Conservation (phyloP, 1,140 invertebrate genomes). For the Solenopsis fugax region DNA sequence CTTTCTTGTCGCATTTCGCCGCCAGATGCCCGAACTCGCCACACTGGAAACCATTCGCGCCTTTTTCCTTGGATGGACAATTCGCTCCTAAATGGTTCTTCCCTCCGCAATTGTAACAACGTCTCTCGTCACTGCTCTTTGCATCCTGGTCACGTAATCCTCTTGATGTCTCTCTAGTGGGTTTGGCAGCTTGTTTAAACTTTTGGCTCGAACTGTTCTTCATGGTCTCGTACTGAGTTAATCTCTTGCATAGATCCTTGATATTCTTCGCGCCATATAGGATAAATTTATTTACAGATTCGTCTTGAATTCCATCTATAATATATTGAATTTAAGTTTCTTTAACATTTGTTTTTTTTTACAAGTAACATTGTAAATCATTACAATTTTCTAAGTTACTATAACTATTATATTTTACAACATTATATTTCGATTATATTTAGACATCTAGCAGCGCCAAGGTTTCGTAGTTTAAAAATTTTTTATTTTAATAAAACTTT, state of each 20-base stretch:
- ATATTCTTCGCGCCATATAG: neutral
- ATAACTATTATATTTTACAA: no score
- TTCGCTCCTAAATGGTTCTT: neutral
- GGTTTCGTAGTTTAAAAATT: no score
- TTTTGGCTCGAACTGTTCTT: neutral
- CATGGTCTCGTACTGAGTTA: neutral
- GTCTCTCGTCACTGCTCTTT: no score
- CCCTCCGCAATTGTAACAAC: slow-evolving; percentile 9
- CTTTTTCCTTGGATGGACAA: neutral
- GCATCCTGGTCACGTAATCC: no score
- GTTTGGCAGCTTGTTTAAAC: no score
- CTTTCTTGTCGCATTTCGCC: neutral
- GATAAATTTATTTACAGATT: slow-evolving; percentile 22
- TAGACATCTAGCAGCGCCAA: no score
- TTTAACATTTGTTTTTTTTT: no score
- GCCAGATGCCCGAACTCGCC: neutral
- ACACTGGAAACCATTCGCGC: neutral
- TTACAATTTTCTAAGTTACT: no score
- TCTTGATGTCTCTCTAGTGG: no score
- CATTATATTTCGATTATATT: no score
- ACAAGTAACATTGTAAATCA: no score
- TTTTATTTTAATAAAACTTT: no score
- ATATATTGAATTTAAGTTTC: slow-evolving; percentile 66
- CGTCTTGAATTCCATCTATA: slow-evolving; percentile 30
- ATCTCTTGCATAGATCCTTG: neutral